Conservation (phyloP, 2,797 vertebrate genomes). For the Chiroxiphia lanceolata region DNA sequence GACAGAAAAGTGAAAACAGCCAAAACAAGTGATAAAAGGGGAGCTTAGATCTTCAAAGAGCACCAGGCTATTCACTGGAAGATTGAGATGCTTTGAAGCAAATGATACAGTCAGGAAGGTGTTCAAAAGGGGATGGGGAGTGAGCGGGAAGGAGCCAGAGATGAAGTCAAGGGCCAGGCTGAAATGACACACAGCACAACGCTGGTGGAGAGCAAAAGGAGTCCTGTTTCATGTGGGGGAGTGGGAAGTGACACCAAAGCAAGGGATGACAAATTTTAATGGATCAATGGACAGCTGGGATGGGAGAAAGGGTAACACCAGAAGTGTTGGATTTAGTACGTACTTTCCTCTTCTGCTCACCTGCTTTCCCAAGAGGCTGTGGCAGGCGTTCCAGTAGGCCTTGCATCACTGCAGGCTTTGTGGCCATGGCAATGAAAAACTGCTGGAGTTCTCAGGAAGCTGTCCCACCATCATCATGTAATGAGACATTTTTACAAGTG, state of each 20-base stretch:
- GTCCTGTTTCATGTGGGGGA: rapidly evolving
- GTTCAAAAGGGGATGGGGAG: not conserved
- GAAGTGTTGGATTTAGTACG: not conserved
- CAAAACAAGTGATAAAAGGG: not conserved
- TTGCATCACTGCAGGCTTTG: not conserved
- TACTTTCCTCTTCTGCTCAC: not conserved
- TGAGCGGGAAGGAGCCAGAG: not conserved
- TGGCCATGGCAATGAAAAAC: not conserved
- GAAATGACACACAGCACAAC: not conserved
- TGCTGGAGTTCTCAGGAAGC: not conserved
- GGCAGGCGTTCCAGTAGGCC: not conserved
- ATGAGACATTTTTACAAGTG: constrained; percentile 23
- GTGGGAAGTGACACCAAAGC: not conserved
- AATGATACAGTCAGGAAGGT: not conserved
- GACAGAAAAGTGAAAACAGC: not conserved
- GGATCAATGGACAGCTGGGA: rapidly evolving
- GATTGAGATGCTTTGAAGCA: not conserved
- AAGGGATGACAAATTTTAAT: not conserved
- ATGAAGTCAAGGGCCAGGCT: not conserved
- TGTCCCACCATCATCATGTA: not conserved
- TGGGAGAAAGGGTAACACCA: not conserved
- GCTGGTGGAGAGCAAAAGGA: not conserved
- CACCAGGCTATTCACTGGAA: not conserved
- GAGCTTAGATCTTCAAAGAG: not conserved
- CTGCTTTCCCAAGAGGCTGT: not conserved